A percentile compares a stretch with the other conserved stretches of the same genome.
phyloP scores from a whole-genome alignment of 2,113 vertebrate genomes.

The Artemisiospiza belli region DNA sequence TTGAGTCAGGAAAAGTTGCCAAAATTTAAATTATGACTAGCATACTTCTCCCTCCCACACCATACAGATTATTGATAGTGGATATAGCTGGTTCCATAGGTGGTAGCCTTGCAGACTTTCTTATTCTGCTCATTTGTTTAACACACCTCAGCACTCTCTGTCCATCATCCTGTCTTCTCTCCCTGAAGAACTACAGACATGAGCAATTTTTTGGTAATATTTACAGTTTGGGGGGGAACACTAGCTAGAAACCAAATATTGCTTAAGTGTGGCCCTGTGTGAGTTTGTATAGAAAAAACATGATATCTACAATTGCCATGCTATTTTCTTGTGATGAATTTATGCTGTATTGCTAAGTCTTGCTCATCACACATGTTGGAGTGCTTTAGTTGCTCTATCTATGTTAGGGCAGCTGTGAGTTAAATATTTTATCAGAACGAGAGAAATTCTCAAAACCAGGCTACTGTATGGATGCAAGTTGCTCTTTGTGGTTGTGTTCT shows the following conservation, averaged over 20 bases:
- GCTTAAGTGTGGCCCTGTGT: not conserved
- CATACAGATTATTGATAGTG: not conserved
- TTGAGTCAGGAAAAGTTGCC: not conserved
- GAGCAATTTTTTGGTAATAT: not conserved
- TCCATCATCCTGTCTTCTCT: not conserved
- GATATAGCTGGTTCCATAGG: not conserved
- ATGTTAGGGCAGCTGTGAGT: not conserved
- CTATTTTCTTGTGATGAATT: not conserved
- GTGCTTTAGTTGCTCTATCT: not conserved
- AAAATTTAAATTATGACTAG: not conserved
- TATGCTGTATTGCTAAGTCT: not conserved
- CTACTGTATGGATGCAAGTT: not conserved
- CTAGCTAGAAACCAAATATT: not conserved
- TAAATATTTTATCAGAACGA: constrained; percentile 14
- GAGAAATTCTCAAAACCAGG: not conserved
- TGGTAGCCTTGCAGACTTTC: not conserved
- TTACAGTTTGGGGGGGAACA: not conserved
- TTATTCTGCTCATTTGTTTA: not conserved
- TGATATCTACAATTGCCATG: not conserved
- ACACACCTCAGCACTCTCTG: not conserved
- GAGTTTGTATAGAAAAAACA: not conserved
- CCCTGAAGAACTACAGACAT: not conserved
- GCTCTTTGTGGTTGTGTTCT: not conserved
- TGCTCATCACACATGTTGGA: not conserved
- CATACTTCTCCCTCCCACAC: not conserved